Percentiles rank a stretch among this genome's conserved stretches.
Evolutionary conservation across 2,113 vertebrate genomes (phyloP).

Genomic region (Eira barbara): DNA sequence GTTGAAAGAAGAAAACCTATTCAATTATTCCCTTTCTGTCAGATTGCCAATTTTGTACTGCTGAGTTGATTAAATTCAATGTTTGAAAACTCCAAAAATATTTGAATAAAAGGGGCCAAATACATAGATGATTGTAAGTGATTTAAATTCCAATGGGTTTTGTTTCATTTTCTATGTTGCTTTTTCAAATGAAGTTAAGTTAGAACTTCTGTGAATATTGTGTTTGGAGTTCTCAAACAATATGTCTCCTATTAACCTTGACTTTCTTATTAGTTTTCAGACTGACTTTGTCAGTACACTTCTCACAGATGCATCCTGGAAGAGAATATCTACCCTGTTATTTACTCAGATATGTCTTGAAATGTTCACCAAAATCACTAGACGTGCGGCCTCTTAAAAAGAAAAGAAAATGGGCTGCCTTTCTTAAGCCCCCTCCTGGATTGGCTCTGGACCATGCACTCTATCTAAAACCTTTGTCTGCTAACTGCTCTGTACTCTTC

Average conservation of each 20-base stretch:
- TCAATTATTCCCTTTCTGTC: constrained; percentile 52
- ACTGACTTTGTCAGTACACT: neutral
- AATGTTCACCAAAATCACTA: constrained; percentile 28
- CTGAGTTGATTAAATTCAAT: constrained; percentile 56
- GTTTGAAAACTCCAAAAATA: constrained; percentile 44
- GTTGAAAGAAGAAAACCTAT: constrained; percentile 50
- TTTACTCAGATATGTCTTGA: constrained; percentile 33
- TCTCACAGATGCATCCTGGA: neutral
- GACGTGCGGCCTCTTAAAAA: neutral
- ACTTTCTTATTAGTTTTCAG: constrained; percentile 51
- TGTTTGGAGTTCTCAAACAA: constrained; percentile 18
- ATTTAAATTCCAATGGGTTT: constrained; percentile 53
- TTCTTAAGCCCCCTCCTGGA: neutral
- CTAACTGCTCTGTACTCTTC: neutral
- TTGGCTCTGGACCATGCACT: neutral
- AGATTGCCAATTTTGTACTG: constrained; percentile 36
- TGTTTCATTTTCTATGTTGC: constrained; percentile 28
- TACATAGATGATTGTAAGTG: constrained; percentile 33
- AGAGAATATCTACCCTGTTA: constrained; percentile 51
- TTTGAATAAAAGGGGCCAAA: constrained; percentile 33
- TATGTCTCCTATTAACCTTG: constrained; percentile 53
- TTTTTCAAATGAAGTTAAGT: constrained; percentile 42
- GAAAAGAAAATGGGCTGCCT: neutral
- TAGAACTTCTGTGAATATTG: neutral
- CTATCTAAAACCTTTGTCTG: neutral